Evolutionary conservation across 1,140 invertebrate species (phyloP), one percentile per base, ranked within the genome.

Genomic region (Brachionus sp.): DNA sequence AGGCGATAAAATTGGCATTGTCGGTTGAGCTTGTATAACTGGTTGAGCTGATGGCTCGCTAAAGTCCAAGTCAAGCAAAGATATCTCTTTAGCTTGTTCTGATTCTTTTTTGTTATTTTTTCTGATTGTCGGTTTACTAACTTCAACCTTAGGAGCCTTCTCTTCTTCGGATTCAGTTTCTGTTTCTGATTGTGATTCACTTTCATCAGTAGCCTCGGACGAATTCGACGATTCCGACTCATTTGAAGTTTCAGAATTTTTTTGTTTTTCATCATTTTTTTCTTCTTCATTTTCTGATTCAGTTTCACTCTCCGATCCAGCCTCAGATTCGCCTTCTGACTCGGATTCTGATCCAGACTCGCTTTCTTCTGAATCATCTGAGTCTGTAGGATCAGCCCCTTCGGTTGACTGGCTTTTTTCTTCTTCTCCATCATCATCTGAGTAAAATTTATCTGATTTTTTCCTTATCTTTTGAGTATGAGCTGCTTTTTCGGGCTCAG

Each of bases 21-120:
- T 19, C n/a, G 57, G 19, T 39, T 68, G 42, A 29, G n/a, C 37
- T 35, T 10, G 16, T 42, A 16, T 12, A 37, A 33, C 66, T 9
- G 83, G 6, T 10, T 62, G 13, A 33, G 25, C 12, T 16, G 42
- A 66, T 4, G 50, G 42, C 23, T 57, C 66, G 3, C 42, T 75
- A 88, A 39, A 80, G 37, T 93, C 93, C 57, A 96, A 90, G 87
- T 96, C 94, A 25, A 97, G 87, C 12, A 97, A 88, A 37, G 96
- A 89, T 89, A 96, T 94, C 12, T 87, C 82, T 57, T 85, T 84
- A 68, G 44, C 62, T 50, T 16, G 37, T 39, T 39, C 10, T 37
- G 62, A 37, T 23, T 16, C 50, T 75, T 62, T 23, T 84, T 75
- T 80, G 23, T 37, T 29, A 42, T 82, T 73, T 66, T 84, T 84